A percentile compares a stretch with the other conserved stretches of the same genome.
phyloP scores from a whole-genome alignment of 2,888 invertebrate genomes.

The Sturmia bella region DNA sequence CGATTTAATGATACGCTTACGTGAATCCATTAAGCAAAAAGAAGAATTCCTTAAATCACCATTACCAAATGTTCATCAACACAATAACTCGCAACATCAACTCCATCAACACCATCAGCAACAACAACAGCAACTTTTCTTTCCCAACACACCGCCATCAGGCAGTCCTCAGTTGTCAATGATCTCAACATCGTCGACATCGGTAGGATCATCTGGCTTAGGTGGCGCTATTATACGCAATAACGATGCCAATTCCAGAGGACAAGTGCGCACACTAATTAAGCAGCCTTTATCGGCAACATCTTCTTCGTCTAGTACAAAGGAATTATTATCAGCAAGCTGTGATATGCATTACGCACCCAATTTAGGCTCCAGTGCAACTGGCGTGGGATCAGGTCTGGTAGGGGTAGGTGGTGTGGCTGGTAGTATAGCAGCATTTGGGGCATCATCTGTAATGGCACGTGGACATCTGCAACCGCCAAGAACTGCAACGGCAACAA shows the following conservation, averaged over 20 bases:
- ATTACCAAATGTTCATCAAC: slow-evolving; percentile 73
- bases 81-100: slow-evolving; percentile 68
- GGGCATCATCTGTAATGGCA: slow-evolving; percentile 47
- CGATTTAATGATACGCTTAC: slow-evolving; percentile 86
- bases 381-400: slow-evolving; percentile 51
- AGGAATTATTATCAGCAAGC: slow-evolving; percentile 74
- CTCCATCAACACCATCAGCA: slow-evolving; percentile 71
- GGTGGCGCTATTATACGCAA: slow-evolving; percentile 44
- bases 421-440: slow-evolving; percentile 55
- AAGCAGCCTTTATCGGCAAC: slow-evolving; percentile 72
- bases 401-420: slow-evolving; percentile 69
- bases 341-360: slow-evolving; percentile 77
- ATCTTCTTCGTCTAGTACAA: slow-evolving; percentile 71
- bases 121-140: slow-evolving; percentile 73
- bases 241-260: slow-evolving; percentile 70
- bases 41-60: slow-evolving; percentile 93
- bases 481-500: slow-evolving; percentile 40
- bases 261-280: slow-evolving; percentile 71
- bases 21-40: slow-evolving; percentile 93
- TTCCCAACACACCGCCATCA: slow-evolving; percentile 71
- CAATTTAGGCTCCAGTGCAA: slow-evolving; percentile 68
- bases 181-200: slow-evolving; percentile 71
- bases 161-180: slow-evolving; percentile 72
- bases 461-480: slow-evolving; percentile 56
- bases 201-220: slow-evolving; percentile 66